These are phyloP conservation scores for Cercocebus atys DNA, from an alignment of 2,113 vertebrate genomes.

Conservation along the genomic window DNA sequence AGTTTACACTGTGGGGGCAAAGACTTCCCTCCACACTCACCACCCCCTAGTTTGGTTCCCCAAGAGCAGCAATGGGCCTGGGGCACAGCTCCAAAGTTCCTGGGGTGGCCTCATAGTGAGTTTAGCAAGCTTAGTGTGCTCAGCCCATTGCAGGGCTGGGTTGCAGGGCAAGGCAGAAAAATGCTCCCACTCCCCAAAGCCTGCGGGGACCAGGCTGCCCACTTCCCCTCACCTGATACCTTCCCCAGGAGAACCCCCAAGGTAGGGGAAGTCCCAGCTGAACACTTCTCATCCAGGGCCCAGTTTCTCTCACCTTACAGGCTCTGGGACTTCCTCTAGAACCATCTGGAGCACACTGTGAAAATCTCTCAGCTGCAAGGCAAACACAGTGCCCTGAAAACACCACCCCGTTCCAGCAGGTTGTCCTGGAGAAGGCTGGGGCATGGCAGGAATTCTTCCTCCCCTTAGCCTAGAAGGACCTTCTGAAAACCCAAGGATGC, in stretches of 20 bases:
- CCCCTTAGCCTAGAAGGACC: not conserved
- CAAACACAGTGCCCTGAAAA: not conserved
- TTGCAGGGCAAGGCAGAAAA: not conserved
- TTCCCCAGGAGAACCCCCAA: not conserved
- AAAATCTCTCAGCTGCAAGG: conserved; percentile 86
- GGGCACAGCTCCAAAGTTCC: not conserved
- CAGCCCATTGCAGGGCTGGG: not conserved
- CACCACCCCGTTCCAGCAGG: rapidly evolving
- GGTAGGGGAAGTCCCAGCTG: not conserved
- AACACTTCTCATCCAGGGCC: not conserved
- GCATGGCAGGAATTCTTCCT: not conserved
- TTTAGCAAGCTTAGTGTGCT: not conserved
- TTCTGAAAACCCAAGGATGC: too few relatives aligned
- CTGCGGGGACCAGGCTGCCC: not conserved
- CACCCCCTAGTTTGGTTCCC: not conserved
- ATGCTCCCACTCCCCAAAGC: not conserved
- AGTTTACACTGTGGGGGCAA: not conserved
- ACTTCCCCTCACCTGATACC: rapidly evolving
- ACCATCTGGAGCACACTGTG: conserved; percentile 93
- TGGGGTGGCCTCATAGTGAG: too few relatives aligned
- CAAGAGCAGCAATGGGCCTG: not conserved
- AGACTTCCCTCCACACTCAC: not conserved
- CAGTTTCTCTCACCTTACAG: conserved; percentile 19
- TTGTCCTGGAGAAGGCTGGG: too few relatives aligned
- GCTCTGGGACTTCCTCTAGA: conserved; percentile 85